Evolutionary conservation across 23 tunicate genomes (phyloP).

Genomic region (Halocynthia roretzi): DNA sequence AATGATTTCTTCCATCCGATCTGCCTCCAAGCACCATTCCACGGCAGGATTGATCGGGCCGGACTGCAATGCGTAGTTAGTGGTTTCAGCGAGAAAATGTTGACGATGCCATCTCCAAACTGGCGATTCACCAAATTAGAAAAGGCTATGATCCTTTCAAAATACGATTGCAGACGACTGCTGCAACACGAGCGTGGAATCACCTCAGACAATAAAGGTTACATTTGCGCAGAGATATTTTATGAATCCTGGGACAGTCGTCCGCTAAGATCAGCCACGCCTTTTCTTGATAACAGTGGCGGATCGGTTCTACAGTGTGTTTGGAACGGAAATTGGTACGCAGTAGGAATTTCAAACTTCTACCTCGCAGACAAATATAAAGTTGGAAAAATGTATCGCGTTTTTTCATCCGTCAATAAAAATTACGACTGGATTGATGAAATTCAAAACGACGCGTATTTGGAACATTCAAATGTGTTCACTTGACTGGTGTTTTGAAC

Average conservation of each 20-base stretch:
- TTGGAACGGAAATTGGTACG: constrained; percentile 27
- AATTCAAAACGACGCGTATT: constrained; percentile 2
- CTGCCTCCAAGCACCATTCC: not conserved
- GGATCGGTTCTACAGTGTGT: constrained; percentile 24
- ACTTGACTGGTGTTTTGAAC: no score
- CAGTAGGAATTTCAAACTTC: constrained; percentile 7
- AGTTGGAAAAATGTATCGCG: not conserved
- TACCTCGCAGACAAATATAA: constrained; percentile 5
- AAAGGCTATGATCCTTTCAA: not conserved
- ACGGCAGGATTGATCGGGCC: constrained; percentile 11
- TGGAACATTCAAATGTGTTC: constrained; percentile 6
- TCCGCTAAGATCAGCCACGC: not conserved
- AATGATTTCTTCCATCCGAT: constrained; percentile 11
- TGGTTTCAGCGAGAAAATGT: not conserved
- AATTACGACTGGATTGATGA: constrained; percentile 2
- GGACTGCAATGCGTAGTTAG: constrained; percentile 8
- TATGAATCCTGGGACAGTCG: not conserved
- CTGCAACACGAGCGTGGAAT: constrained; percentile 3
- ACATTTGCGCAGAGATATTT: constrained; percentile 9
- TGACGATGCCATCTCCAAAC: not conserved
- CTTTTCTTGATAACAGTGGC: not conserved
- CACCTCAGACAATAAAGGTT: not conserved
- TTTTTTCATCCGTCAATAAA: not conserved
- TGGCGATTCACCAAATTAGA: not conserved
- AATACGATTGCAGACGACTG: not conserved